Conservation (phyloP, 2,888 invertebrate genomes). For the Leptinotarsa juncta region DNA sequence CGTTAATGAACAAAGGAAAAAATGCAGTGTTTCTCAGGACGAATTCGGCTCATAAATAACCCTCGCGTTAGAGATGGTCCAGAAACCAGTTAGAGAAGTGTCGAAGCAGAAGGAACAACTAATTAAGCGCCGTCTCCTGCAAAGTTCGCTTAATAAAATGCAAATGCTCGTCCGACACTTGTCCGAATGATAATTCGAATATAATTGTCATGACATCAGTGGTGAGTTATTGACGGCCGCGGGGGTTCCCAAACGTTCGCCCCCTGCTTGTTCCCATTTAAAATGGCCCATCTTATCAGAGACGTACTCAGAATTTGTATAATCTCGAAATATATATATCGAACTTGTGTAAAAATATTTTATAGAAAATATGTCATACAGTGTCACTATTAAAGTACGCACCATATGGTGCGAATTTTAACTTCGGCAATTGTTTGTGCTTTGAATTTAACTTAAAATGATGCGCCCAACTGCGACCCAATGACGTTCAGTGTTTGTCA, state of each 20-base stretch:
- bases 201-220: constrained; percentile 60
- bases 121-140: constrained; percentile 51
- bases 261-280: constrained; percentile 54
- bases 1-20: not conserved
- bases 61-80: constrained; percentile 13
- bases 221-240: constrained; percentile 62
- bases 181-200: constrained; percentile 61
- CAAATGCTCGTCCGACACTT: constrained; percentile 55
- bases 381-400: no score
- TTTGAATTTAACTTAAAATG: no score
- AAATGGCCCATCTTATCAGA: constrained; percentile 22
- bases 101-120: constrained; percentile 44
- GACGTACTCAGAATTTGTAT: not conserved
- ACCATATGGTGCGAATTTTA: no score
- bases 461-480: no score
- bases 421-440: no score
- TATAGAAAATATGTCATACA: no score
- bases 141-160: constrained; percentile 50
- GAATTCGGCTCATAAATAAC: constrained; percentile 13
- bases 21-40: not conserved
- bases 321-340: no score
- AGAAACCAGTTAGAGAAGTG: constrained; percentile 17
- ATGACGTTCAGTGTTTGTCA: no score
- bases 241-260: constrained; percentile 56
- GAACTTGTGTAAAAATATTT: no score